Base-by-base conservation (phyloP, 2,888 invertebrate genomes). In the Caenorhabditis doughertyi region DNA sequence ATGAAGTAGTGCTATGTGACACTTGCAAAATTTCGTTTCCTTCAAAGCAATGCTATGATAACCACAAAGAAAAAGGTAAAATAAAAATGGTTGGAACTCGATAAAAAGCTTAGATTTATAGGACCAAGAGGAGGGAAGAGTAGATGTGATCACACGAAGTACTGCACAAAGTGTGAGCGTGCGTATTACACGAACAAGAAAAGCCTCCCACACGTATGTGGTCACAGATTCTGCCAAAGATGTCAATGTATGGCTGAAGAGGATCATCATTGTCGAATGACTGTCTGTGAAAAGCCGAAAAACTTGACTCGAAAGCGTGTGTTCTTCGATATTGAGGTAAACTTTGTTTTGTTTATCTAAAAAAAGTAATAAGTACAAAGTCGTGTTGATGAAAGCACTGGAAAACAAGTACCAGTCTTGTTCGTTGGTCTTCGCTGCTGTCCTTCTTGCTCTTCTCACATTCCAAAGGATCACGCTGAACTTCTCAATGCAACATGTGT, bases 301-400 rank as follows among this genome's bases (percentile, higher is more conserved):
- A 51, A 51, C 1, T 9, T 51, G 8, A 4, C 25, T 9, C 21
- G 53, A 11, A 53, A 53, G 11, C 11, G 53, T 2, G 16, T 25
- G 13, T 53, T 23, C 23, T 53, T 53, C 16, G 53, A 53, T n/a
- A 27, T 53, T 53, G 53, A 53, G 29, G 53, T 53, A 29, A 16
- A n/a, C 3, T 18, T 2, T n/a, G n/a, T n/a, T n/a, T n/a, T n/a
- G n/a, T n/a, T n/a, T n/a, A n/a, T n/a, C n/a, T n/a, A n/a, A n/a
- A n/a, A n/a, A n/a, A n/a, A n/a, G n/a, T n/a, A n/a, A n/a, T n/a
- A n/a, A n/a, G n/a, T n/a, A n/a, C n/a, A n/a, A n/a, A n/a, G n/a
- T n/a, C n/a, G n/a, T n/a, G n/a, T n/a, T n/a, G n/a, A n/a, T n/a
- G n/a, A n/a, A n/a, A n/a, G n/a, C n/a, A n/a, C n/a, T n/a, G n/a